Conservation (phyloP, 2,113 vertebrate species). For the Columba livia region DNA sequence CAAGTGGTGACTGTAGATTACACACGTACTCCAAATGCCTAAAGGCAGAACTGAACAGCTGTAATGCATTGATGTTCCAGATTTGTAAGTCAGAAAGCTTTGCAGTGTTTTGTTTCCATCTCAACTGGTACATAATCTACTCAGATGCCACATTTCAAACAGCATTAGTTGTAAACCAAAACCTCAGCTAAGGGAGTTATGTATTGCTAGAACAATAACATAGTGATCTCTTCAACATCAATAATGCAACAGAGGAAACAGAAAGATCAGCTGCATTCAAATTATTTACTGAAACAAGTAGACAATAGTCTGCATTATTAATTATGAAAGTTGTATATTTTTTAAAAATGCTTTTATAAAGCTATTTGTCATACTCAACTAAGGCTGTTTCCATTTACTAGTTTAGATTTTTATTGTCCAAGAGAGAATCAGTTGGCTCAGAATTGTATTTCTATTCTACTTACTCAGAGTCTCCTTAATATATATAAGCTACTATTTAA, state of each 20-base stretch:
- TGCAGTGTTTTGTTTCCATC: not conserved
- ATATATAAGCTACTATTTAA: not conserved
- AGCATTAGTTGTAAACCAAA: not conserved
- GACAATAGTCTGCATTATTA: slow-evolving; percentile 23
- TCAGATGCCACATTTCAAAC: not conserved
- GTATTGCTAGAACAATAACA: slow-evolving; percentile 21
- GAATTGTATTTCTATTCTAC: slow-evolving; percentile 8
- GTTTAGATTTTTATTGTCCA: not conserved
- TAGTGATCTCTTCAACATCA: slow-evolving; percentile 13
- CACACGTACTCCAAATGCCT: not conserved
- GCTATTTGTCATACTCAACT: not conserved
- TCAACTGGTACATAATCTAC: not conserved
- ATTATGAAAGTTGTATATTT: slow-evolving; percentile 10
- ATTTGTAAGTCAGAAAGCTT: not conserved
- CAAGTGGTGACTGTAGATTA: not conserved
- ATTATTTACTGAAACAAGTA: slow-evolving; percentile 53
- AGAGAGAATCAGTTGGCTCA: not conserved
- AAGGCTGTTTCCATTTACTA: not conserved
- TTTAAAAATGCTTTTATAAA: not conserved
- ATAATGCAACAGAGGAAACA: slow-evolving; percentile 43
- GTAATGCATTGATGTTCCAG: not conserved
- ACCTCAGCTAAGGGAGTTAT: not conserved
- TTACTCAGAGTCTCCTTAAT: slow-evolving; percentile 9
- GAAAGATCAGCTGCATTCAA: slow-evolving; percentile 37
- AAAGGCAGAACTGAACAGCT: not conserved